phyloP scores from a whole-genome alignment of 2,888 invertebrate genomes.

The Ellobium chinense region DNA sequence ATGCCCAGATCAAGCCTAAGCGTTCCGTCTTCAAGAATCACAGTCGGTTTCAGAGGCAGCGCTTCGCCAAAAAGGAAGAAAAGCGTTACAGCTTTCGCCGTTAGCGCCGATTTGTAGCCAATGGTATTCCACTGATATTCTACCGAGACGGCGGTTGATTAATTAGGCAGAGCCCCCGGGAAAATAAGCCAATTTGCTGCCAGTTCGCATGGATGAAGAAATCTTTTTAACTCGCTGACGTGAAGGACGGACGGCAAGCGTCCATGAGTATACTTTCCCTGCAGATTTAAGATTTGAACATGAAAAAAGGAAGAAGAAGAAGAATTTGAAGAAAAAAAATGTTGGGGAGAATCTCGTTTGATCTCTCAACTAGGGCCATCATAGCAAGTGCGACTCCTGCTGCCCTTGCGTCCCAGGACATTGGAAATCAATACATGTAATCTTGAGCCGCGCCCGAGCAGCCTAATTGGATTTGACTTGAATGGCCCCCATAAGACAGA shows the following conservation, averaged over 20 bases:
- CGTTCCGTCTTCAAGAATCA: constrained; percentile 10
- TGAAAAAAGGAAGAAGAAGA: neutral
- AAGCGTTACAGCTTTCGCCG: constrained; percentile 24
- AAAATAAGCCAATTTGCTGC: constrained; percentile 53
- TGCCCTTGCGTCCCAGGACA: constrained; percentile 11
- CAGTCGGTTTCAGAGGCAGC: neutral
- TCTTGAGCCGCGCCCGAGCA: constrained; percentile 47
- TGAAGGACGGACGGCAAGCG: neutral
- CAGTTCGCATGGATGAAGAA: constrained; percentile 40
- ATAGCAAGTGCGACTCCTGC: constrained; percentile 39
- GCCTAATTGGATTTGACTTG: constrained; percentile 55
- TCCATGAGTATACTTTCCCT: neutral
- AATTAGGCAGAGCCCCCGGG: constrained; percentile 43
- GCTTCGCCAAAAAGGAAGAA: neutral
- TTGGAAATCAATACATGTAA: constrained; percentile 44
- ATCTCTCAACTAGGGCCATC: constrained; percentile 42
- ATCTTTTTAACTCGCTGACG: constrained; percentile 30
- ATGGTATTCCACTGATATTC: neutral
- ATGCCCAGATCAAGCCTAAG: neutral
- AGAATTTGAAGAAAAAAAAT: too few species aligned
- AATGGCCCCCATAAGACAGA: constrained; percentile 51
- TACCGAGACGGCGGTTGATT: constrained; percentile 33
- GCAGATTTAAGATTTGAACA: neutral
- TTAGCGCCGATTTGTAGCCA: constrained; percentile 26
- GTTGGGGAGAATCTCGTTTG: constrained; percentile 6